Base-by-base conservation (phyloP, 1,140 invertebrate genomes). In the Drosophila sulfurigaster region DNA sequence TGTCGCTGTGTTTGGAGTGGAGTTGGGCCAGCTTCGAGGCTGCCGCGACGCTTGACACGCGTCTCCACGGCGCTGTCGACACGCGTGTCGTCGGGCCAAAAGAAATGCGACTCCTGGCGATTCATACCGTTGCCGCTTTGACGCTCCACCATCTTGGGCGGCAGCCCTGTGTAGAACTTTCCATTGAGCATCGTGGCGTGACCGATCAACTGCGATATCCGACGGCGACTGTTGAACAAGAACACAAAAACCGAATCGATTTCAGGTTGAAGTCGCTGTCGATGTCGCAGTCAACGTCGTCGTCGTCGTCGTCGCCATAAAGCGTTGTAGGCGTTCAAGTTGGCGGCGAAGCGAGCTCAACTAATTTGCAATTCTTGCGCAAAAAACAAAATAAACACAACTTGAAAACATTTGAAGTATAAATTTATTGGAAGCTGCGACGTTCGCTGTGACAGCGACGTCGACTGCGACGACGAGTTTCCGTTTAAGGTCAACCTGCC, bases 281-380 rank as follows among this genome's bases (percentile, higher is more conserved):
- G 38, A 48, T 8, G 58, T 35, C 35, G 65, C 15, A 38, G 58
- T 49, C 60, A 43, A 5, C 51, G 58, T 49, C 59, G 30, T 59
- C 49, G 77, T 52, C 67, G 67, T 10, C 69, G 72, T 32, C 76
- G 81, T 67, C 59, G 57, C 54, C 81, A 65, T 68, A 38, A 7
- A 56, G 67, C 63, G 70, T 70, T 73, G 82, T 88, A 88, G 82
- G 83, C 77, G 82, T 82, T 77, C 59, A 75, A 65, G 69, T 76
- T 72, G 46, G 48, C 69, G 49, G 20, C 59, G 75, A 30, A 41
- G 66, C 64, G 13, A 56, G 75, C 54, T 87, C 54, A 75, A 89
- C 81, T 85, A 89, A 89, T 89, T 89, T 89, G 85, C 85, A 82
- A 85, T 89, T 89, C 83, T 89, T 89, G 81, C 71, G 85, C 78